Conservation (phyloP, 1,140 invertebrate species). For the Sipha flava region DNA sequence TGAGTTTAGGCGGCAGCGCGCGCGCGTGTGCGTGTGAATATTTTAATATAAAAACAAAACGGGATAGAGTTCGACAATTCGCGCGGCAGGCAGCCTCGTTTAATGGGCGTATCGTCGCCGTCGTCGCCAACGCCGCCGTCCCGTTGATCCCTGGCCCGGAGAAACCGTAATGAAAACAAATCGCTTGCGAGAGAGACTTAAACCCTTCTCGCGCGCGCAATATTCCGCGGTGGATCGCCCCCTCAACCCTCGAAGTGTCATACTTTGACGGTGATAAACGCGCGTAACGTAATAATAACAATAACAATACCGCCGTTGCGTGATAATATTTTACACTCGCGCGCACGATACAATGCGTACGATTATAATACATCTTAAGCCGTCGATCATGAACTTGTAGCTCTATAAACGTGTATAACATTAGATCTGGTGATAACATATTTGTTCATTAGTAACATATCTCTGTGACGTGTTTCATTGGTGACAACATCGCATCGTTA, state of each 20-base stretch:
- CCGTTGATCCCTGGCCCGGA: neutral
- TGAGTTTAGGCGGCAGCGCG: no score
- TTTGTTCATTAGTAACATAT: no score
- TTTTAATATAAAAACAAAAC: constrained; percentile 31
- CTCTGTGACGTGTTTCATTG: no score
- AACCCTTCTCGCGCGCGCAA: neutral
- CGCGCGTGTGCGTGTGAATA: neutral
- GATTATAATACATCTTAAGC: no score
- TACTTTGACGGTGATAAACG: neutral
- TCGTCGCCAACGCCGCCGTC: neutral
- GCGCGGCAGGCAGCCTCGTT: neutral
- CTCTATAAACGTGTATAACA: no score
- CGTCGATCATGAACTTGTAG: no score
- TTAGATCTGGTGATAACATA: no score
- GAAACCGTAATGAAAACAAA: constrained; percentile 20
- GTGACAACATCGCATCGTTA: no score
- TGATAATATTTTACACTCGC: no score
- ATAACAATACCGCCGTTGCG: neutral
- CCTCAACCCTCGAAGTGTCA: neutral
- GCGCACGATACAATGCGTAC: no score
- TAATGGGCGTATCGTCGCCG: constrained; percentile 2
- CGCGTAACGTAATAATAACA: neutral
- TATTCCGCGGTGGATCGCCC: neutral
- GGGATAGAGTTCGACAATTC: neutral
- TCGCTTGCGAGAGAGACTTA: neutral